Base-by-base conservation (phyloP, 1,140 invertebrate genomes). In the Mizuhopecten yessoensis region DNA sequence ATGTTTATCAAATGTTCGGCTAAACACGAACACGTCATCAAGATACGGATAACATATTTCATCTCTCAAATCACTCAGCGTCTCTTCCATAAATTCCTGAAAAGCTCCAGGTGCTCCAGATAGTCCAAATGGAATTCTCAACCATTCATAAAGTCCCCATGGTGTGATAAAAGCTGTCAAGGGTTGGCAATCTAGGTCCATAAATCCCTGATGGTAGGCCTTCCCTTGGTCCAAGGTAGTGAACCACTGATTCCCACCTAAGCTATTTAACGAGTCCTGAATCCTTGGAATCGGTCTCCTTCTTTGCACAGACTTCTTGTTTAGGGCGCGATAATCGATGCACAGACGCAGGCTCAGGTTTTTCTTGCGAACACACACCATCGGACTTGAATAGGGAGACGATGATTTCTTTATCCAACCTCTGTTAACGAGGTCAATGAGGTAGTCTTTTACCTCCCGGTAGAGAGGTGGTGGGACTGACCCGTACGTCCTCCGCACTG, bases 91-190 rank as follows among this genome's bases (percentile, higher is more conserved):
- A 57, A 92, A 90, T 29, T 91, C 36, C 87, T 92, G 92, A 88
- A 93, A 94, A n/a, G 89, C 49, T 23, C 88, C 92, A 86, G 93
- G 90, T 29, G 93, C 93, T 34, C 90, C 89, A 87, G 92, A 88
- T 34, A 94, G 45, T 5, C 93, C 93, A 89, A 93, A 94, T 23
- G 92, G 93, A 42, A 94, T 93, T 13, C 89, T 34, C 0, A 86
- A 87, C 36, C 88, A 93, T 87, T 94, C 91, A 36, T 91, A 93
- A 10, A 94, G 39, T 10, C 93, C 92, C 87, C 87, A 88, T 49
- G 90, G 89, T n/a, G 90, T 91, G 0, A 34, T 87, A 87, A 93
- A 94, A 17, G 93, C 94, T 33, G 94, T 93, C 34, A 90, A 86
- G 11, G 87, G 86, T 45, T 90, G 90, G 23, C 39, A 91, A 33